phyloP scores from a whole-genome alignment of 2,888 invertebrate genomes.

The Melieria crassipennis region DNA sequence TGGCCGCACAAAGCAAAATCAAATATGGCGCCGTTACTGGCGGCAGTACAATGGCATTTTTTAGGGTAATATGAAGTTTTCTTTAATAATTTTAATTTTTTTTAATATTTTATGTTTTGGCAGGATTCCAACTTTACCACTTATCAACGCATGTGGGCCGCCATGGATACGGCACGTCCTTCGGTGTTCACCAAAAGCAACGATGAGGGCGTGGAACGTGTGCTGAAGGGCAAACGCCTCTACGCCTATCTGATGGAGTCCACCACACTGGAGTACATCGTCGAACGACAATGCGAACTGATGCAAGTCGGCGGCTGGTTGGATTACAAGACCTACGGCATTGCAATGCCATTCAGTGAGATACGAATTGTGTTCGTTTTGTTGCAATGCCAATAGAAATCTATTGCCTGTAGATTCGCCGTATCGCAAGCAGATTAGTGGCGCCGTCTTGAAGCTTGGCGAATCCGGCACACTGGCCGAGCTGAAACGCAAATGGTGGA shows the following conservation, averaged over 20 bases:
- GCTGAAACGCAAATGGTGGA: constrained; percentile 94
- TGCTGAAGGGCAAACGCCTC: constrained; percentile 77
- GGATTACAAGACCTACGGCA: constrained; percentile 93
- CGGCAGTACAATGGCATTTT: constrained; percentile 92
- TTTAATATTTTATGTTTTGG: constrained; percentile 39
- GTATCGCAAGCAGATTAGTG: constrained; percentile 83
- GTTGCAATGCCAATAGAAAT: neutral
- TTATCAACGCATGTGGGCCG: constrained; percentile 92
- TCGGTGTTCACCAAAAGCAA: constrained; percentile 85
- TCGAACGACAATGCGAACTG: constrained; percentile 85
- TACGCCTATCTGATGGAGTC: constrained; percentile 98
- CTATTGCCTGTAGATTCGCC: constrained; percentile 71
- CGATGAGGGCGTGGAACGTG: constrained; percentile 87
- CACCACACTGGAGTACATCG: constrained; percentile 90
- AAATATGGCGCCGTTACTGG: constrained; percentile 92
- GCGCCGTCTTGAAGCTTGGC: constrained; percentile 89
- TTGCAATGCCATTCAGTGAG: constrained; percentile 91
- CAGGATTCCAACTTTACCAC: constrained; percentile 89
- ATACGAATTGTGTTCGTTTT: constrained; percentile 43
- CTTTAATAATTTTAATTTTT: neutral
- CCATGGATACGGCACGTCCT: constrained; percentile 87
- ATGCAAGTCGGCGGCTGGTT: constrained; percentile 83
- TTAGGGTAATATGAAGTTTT: constrained; percentile 73
- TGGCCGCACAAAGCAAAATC: constrained; percentile 93
- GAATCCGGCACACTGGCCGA: constrained; percentile 83